Percentiles rank a stretch among this genome's conserved stretches.
Conservation (phyloP, 1,140 invertebrate species). For the Thaumatotibia leucotreta region DNA sequence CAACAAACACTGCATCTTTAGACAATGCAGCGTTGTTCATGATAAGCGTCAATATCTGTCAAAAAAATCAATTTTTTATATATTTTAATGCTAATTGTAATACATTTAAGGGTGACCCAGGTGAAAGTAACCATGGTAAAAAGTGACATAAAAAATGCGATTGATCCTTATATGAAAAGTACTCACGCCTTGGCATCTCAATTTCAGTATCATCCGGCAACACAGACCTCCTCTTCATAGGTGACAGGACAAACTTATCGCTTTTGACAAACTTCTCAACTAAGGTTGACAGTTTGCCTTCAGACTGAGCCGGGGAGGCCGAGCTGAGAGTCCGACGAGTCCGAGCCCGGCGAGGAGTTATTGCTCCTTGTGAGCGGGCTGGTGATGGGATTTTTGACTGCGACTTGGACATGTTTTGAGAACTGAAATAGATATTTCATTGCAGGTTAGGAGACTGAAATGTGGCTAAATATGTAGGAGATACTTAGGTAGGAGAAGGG, state of each 20-base stretch:
- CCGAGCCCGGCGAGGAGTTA: constrained; percentile 33
- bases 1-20: too few species aligned
- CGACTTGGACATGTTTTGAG: constrained; percentile 14
- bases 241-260: constrained; percentile 43
- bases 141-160: too few species aligned
- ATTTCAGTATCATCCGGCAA: constrained; percentile 52
- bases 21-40: too few species aligned
- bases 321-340: constrained; percentile 40
- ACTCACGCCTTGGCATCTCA: constrained; percentile 52
- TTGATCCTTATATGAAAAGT: too few species aligned
- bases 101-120: too few species aligned
- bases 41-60: too few species aligned
- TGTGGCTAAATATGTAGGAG: too few species aligned
- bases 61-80: too few species aligned
- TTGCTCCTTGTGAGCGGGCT: constrained; percentile 38
- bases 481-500: too few species aligned
- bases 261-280: constrained; percentile 32
- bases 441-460: too few species aligned
- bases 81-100: too few species aligned
- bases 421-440: neutral
- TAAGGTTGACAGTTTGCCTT: constrained; percentile 37
- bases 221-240: constrained; percentile 40
- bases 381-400: constrained; percentile 47
- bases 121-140: too few species aligned
- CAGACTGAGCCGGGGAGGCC: constrained; percentile 40